Evolutionary conservation across 2,113 vertebrate genomes (phyloP).

Genomic region (Onychorhynchus coronatus): DNA sequence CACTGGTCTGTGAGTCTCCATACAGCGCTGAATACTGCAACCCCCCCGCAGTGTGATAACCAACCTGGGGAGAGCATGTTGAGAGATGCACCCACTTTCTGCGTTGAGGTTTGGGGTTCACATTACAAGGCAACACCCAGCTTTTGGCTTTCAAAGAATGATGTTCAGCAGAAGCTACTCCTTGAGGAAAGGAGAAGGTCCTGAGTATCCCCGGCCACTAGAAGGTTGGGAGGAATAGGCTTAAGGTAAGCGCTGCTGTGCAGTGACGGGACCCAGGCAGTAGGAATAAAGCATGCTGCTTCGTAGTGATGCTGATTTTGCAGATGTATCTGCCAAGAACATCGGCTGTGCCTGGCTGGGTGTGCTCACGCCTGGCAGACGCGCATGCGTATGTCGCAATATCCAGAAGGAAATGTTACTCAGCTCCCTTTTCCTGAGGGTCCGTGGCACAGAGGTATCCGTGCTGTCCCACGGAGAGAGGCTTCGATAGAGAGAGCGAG

Average conservation of each 20-base stretch:
- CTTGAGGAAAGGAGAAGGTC: neutral
- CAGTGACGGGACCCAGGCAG: accelerated
- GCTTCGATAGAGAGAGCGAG: accelerated
- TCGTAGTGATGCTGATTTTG: accelerated
- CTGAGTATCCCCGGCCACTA: neutral
- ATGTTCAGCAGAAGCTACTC: neutral
- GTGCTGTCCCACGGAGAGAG: accelerated
- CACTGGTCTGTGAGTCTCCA: accelerated
- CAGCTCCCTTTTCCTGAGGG: accelerated
- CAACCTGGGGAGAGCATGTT: accelerated
- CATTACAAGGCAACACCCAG: neutral
- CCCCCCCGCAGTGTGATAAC: accelerated
- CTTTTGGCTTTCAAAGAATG: neutral
- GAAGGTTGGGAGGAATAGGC: neutral
- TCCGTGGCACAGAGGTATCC: accelerated
- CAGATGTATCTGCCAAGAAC: neutral
- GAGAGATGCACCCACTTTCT: neutral
- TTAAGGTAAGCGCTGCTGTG: neutral
- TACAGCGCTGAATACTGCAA: neutral
- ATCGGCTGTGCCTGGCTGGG: neutral
- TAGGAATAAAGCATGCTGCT: neutral
- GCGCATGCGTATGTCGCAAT: neutral
- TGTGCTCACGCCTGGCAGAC: neutral
- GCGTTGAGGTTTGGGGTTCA: neutral
- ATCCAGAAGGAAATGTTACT: neutral